Evolutionary conservation across 2,888 invertebrate species (phyloP), one percentile per base, ranked within the genome.

Genomic region (Andrena chrysosceles): DNA sequence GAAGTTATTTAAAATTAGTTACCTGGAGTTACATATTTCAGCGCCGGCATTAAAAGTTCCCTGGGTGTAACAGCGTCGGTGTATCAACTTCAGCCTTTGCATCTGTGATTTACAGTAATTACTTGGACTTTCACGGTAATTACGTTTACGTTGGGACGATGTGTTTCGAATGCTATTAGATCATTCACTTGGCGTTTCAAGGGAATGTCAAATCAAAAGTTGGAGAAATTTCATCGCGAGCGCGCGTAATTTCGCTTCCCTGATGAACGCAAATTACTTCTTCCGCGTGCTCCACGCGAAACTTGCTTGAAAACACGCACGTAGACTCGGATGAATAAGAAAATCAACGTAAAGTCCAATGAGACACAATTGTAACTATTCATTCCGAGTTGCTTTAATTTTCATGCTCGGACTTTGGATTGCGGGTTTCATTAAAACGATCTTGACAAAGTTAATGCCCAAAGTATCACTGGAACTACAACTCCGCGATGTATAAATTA

Each of bases 201-300:
- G 56, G 56, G 56, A 56, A 23, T 23, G 56, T 26, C 56, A 56
- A 56, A 56, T 60, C 31, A 60, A 60, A 60, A n/a, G 60, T 60
- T 31, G 31, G 31, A 31, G 60, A 60, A 60, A 33, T 60, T 60
- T 26, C 60, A 60, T 60, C 60, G 31, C 31, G n/a, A 31, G 31
- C 60, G 7, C 6, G 8, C 60, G 60, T 31, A 60, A 60, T 60
- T 60, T 60, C 33, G 60, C 60, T 60, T 60, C 31, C 31, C 60
- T 60, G 31, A 31, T 60, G 60, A 31, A 60, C 60, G 31, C 60
- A 31, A 31, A 60, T 60, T 60, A 60, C 60, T 60, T 60, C 60
- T 60, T 29, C 60, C 60, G 31, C 60, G 60, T 60, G 26, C n/a
- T 33, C 60, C 16, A 16, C 60, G n/a, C 31, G 60, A n/a, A 60